Percentiles rank a stretch among this genome's conserved stretches.
Conservation (phyloP, 2,888 invertebrate species). For the Beris morrisii region DNA sequence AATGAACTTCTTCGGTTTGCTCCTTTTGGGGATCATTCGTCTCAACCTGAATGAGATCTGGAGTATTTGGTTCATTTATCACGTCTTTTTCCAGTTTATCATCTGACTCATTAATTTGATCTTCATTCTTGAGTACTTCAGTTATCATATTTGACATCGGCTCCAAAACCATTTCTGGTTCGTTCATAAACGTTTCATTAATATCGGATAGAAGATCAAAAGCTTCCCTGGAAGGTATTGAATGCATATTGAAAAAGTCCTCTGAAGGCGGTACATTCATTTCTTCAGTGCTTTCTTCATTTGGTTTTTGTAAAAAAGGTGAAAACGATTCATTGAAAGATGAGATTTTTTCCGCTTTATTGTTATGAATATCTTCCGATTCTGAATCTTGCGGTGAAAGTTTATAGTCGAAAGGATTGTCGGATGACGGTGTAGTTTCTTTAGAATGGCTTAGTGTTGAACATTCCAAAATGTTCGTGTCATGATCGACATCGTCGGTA, state of each 20-base stretch:
- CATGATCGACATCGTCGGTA: constrained; percentile 58
- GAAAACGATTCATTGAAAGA: neutral
- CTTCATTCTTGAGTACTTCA: too few species aligned
- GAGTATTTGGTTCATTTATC: too few species aligned
- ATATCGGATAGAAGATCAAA: too few species aligned
- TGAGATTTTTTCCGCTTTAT: neutral
- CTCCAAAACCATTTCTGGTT: too few species aligned
- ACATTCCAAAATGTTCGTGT: constrained; percentile 40
- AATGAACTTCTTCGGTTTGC: too few species aligned
- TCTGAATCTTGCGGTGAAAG: constrained; percentile 36
- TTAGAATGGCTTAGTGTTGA: constrained; percentile 43
- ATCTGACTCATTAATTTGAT: too few species aligned
- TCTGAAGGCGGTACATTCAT: neutral
- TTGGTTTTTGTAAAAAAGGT: too few species aligned
- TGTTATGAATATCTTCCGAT: constrained; percentile 29
- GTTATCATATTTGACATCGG: too few species aligned
- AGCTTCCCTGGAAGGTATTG: neutral
- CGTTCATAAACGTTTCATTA: too few species aligned
- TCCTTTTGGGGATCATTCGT: too few species aligned
- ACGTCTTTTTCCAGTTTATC: too few species aligned
- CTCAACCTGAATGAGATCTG: too few species aligned
- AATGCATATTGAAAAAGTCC: neutral
- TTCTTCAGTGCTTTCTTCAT: neutral
- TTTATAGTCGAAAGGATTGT: constrained; percentile 42
- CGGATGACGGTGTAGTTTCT: constrained; percentile 42